Evolutionary conservation across 2,888 invertebrate species (phyloP).

Genomic region (Thymelicus acteon): DNA sequence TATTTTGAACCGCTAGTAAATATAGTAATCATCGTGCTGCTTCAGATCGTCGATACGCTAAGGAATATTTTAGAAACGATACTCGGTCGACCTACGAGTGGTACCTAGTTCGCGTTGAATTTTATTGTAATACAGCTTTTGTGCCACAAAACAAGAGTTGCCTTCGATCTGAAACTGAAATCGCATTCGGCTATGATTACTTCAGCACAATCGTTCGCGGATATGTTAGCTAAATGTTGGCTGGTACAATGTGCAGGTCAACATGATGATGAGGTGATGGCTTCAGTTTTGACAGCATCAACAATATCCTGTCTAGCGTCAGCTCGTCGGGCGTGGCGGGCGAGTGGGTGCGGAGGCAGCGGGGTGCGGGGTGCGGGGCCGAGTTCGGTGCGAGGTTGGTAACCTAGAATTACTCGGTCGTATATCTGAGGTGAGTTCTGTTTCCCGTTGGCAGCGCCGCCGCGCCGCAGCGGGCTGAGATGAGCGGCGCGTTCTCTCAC

Average conservation of each 20-base stretch:
- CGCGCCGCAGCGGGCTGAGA: conserved; percentile 32
- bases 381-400: conserved; percentile 31
- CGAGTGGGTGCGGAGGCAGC: too few species aligned
- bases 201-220: too few species aligned
- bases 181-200: too few species aligned
- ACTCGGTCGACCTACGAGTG: neutral
- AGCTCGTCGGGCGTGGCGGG: conserved; percentile 9
- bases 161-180: neutral
- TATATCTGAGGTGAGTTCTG: conserved; percentile 34
- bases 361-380: neutral
- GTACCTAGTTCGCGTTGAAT: too few species aligned
- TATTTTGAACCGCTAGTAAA: conserved; percentile 31
- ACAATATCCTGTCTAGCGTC: conserved; percentile 24
- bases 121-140: too few species aligned
- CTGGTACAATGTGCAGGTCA: neutral
- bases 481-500: conserved; percentile 46
- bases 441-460: conserved; percentile 37
- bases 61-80: neutral
- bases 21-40: conserved; percentile 14
- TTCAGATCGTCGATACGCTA: conserved; percentile 2
- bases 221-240: too few species aligned
- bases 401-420: conserved; percentile 31
- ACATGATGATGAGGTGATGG: neutral
- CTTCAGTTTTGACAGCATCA: conserved; percentile 21
- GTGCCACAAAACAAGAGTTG: neutral